Evolutionary conservation across 2,888 invertebrate genomes (phyloP).

Genomic region (Carterocephalus palaemon): DNA sequence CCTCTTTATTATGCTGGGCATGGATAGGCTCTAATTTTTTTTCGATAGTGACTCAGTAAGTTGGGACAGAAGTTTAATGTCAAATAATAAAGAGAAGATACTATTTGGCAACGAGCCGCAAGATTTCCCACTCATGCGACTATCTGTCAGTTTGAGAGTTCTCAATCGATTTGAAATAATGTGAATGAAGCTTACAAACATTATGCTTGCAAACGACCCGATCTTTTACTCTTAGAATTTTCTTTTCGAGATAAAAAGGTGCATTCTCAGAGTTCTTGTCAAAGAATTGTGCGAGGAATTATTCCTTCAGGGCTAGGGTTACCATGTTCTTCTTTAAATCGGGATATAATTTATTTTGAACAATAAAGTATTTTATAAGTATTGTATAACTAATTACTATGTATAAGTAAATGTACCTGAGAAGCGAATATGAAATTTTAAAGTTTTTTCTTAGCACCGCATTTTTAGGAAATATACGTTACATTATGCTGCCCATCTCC

Average conservation of each 20-base stretch:
- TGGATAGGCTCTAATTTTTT: no score
- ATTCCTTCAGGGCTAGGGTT: conserved; percentile 8
- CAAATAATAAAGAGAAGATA: no score
- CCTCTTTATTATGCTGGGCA: no score
- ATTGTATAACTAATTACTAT: no score
- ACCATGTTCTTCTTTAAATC: neutral
- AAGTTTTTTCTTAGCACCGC: no score
- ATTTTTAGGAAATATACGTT: no score
- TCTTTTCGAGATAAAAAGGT: conserved; percentile 21
- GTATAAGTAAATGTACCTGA: no score
- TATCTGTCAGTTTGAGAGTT: conserved; percentile 12
- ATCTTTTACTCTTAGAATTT: conserved; percentile 18
- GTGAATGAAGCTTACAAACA: conserved; percentile 12
- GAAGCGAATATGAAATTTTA: no score
- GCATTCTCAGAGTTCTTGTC: conserved; percentile 17
- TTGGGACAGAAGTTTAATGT: no score
- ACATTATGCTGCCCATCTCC: no score
- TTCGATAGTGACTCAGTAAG: no score
- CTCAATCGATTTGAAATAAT: conserved; percentile 10
- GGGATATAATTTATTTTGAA: neutral
- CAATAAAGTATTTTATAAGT: neutral
- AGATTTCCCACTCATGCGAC: neutral
- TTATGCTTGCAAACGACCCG: conserved; percentile 17
- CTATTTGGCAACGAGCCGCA: neutral
- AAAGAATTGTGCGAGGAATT: conserved; percentile 23